Evolutionary conservation across 2,113 vertebrate species (phyloP).

Genomic region (Vulpes lagopus): DNA sequence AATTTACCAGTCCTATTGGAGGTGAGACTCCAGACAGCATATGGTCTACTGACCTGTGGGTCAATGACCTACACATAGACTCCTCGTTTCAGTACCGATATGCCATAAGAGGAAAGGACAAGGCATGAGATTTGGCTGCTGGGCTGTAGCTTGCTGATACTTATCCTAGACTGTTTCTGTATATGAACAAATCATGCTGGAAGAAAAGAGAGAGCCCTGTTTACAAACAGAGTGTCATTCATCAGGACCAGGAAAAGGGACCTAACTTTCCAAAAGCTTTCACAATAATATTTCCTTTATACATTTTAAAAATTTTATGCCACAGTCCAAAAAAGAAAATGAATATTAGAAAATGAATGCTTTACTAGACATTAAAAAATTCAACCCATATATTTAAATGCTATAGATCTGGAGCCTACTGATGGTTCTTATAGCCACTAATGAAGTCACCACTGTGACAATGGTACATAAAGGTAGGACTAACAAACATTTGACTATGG

Average conservation of each 20-base stretch:
- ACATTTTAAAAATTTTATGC: not conserved
- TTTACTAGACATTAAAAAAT: conserved; percentile 8
- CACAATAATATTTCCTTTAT: not conserved
- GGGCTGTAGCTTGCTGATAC: not conserved
- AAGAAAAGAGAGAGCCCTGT: not conserved
- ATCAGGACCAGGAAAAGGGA: not conserved
- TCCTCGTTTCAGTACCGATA: not conserved
- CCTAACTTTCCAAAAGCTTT: not conserved
- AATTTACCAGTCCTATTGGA: not conserved
- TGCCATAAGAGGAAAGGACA: not conserved
- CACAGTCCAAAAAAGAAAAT: not conserved
- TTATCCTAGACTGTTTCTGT: not conserved
- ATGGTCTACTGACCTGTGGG: rapidly evolving
- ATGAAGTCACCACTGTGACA: not conserved
- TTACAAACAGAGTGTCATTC: not conserved
- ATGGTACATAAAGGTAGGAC: not conserved
- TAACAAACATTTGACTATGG: not conserved
- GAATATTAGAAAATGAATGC: not conserved
- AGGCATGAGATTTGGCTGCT: not conserved
- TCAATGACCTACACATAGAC: not conserved
- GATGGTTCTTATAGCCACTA: not conserved
- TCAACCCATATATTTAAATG: not conserved
- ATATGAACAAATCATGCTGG: not conserved
- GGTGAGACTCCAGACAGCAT: not conserved
- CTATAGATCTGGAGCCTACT: not conserved